These are phyloP conservation scores for Cariama cristata DNA, from an alignment of 2,113 vertebrate species.

Conservation along the genomic window DNA sequence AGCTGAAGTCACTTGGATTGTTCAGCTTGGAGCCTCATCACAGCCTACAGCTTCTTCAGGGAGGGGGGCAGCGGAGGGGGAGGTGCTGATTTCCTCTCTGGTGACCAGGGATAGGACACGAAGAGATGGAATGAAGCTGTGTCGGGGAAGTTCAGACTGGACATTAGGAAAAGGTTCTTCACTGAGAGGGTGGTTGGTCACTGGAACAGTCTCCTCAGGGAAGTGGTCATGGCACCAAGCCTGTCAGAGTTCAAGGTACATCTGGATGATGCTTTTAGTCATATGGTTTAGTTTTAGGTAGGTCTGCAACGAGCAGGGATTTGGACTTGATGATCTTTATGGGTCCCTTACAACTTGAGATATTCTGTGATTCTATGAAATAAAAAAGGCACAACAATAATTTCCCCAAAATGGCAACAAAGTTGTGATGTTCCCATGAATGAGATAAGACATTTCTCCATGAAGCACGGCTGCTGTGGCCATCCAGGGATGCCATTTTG, in stretches of 20 bases:
- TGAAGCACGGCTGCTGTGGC: neutral
- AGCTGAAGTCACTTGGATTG: neutral
- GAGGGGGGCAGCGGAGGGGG: neutral
- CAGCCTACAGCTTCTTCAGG: neutral
- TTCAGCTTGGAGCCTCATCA: neutral
- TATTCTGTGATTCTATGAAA: neutral
- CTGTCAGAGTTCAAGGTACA: neutral
- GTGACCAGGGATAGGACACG: rapidly evolving
- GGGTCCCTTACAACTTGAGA: neutral
- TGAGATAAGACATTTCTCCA: neutral
- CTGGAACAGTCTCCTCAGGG: neutral
- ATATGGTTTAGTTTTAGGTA: neutral
- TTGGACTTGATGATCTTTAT: neutral
- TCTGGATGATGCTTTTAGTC: neutral
- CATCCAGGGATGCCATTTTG: neutral
- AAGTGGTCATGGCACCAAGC: neutral
- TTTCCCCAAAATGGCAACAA: neutral
- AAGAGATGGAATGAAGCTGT: neutral
- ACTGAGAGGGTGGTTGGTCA: rapidly evolving
- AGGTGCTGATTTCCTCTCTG: neutral
- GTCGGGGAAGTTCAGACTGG: neutral
- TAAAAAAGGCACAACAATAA: neutral
- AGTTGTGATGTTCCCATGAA: neutral
- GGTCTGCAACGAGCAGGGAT: neutral
- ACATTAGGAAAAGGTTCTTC: neutral